Evolutionary conservation across 2,888 invertebrate species (phyloP).

Genomic region (Acanthococcus lagerstroemiae): DNA sequence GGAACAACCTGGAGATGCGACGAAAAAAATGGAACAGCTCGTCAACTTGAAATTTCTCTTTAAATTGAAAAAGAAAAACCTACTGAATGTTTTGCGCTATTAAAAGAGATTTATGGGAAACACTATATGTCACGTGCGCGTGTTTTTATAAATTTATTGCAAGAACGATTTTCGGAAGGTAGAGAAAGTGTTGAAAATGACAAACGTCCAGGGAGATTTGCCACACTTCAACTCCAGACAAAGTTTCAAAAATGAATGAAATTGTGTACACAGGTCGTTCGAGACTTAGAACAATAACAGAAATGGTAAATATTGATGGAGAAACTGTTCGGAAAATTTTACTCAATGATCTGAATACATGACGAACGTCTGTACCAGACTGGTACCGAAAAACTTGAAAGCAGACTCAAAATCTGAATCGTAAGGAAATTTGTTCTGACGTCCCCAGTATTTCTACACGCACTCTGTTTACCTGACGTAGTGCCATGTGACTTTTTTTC

Average conservation of each 20-base stretch:
- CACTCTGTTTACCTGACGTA: not conserved
- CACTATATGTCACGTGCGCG: not conserved
- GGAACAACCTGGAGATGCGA: not conserved
- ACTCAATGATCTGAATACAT: slow-evolving; percentile 33
- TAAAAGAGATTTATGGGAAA: not conserved
- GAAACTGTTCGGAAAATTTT: slow-evolving; percentile 33
- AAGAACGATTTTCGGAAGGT: not conserved
- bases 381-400: slow-evolving; percentile 14
- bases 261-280: slow-evolving; percentile 11
- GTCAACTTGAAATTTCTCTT: too few species aligned
- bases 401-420: slow-evolving; percentile 3
- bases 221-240: slow-evolving; percentile 3
- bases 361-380: slow-evolving; percentile 30
- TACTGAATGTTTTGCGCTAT: slow-evolving; percentile 14
- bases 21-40: not conserved
- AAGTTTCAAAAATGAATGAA: slow-evolving; percentile 17
- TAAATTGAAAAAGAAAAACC: slow-evolving; percentile 7
- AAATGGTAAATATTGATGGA: slow-evolving; percentile 31
- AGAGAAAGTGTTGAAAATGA: too few species aligned
- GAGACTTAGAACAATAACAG: slow-evolving; percentile 32
- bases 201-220: not conserved
- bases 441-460: not conserved
- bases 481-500: not conserved
- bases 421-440: too few species aligned
- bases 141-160: not conserved